Base-by-base conservation (phyloP, 2,888 invertebrate species). In the Schrankia costaestrigalis region DNA sequence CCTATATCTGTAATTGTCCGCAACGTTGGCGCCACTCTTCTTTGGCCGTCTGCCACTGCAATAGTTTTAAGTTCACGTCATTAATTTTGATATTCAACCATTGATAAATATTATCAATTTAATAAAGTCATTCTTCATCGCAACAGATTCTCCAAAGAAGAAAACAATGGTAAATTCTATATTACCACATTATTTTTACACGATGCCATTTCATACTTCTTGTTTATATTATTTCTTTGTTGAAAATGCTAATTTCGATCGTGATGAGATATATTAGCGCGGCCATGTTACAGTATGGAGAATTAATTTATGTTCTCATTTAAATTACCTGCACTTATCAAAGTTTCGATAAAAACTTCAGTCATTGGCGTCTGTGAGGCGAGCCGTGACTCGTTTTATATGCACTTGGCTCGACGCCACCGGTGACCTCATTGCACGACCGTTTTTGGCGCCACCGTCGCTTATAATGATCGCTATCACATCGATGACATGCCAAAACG, bases 361-460 rank as follows among this genome's bases (percentile, higher is more conserved):
- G 48, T 64, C 46, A 62, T 64, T 62, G 59, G 58, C 61, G 59
- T 63, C 70, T 46, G 50, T 40, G 51, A 39, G 56, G 50, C 56
- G 64, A 51, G 53, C 61, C 63, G 59, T 64, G 68, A 69, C 63
- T 67, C 56, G 67, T 57, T 71, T 61, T 57, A 56, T 62, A 67
- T 78, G 81, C 80, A 82, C 73, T 83, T 84, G 84, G 84, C 84
- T 64, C 66, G 57, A 50, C 66, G 79, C 84, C 83, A 84, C 71
- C 46, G 64, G 61, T 79, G 83, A 82, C 83, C 81, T 82, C 82
- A 80, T 79, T 80, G 79, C 71, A 57, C 55, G 65, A 62, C 68
- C 68, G 68, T 73, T 83, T 82, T 83, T 75, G 85, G 82, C 85
- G 84, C 83, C 84, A 81, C 75, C 56, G 63, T 69, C 65, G 66